Conservation (phyloP, 92 coral and sea anemone genomes). For the Palythoa grandis region DNA sequence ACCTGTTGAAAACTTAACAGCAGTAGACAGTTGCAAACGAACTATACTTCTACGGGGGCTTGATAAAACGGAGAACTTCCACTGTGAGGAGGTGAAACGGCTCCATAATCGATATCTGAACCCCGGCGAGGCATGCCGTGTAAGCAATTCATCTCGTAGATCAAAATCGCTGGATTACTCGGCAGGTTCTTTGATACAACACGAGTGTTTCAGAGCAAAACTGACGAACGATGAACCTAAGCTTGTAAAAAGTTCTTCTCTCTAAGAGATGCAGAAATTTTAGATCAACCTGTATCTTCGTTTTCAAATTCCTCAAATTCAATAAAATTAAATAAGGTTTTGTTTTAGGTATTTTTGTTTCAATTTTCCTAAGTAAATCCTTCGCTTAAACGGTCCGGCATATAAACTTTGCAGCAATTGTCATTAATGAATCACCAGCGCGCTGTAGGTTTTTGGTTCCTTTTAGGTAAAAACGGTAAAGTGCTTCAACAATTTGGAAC, state of each 20-base stretch:
- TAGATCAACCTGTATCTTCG: neutral
- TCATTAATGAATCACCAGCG: no score
- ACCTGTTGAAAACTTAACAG: conserved; percentile 5
- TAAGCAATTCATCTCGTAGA: neutral
- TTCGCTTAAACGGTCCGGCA: no score
- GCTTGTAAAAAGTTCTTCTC: neutral
- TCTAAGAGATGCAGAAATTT: conserved; percentile 5
- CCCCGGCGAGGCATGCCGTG: neutral
- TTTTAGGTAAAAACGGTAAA: no score
- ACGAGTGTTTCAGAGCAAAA: neutral
- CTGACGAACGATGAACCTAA: neutral
- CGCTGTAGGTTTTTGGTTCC: no score
- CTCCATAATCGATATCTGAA: neutral
- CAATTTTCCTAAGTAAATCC: no score
- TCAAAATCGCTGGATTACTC: conserved; percentile 20
- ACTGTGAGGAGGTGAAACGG: neutral
- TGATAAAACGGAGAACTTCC: neutral
- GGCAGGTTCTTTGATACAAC: neutral
- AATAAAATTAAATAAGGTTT: no score
- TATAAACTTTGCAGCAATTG: no score
- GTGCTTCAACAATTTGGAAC: no score
- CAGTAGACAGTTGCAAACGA: neutral
- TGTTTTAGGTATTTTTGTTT: no score
- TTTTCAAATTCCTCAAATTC: no score
- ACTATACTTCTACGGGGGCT: neutral